phyloP scores from a whole-genome alignment of 2,888 invertebrate species.

The Ochlodes sylvanus region DNA sequence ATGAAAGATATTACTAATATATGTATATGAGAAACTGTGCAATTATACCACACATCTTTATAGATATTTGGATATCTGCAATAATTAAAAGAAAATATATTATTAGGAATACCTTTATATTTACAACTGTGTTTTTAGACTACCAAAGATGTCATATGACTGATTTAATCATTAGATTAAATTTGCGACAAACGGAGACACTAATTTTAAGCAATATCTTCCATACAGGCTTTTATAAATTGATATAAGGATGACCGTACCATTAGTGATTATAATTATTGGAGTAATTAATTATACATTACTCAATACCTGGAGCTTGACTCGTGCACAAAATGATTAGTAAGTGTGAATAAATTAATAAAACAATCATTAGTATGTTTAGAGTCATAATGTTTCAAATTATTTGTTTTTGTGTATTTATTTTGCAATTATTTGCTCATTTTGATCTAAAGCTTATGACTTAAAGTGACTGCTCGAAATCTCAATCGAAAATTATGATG shows the following conservation, averaged over 20 bases:
- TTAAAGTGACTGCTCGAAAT: slow-evolving; percentile 45
- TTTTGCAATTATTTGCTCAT: slow-evolving; percentile 40
- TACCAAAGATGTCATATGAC: slow-evolving; percentile 75
- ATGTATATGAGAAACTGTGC: slow-evolving; percentile 66
- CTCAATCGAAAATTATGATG: slow-evolving; percentile 67
- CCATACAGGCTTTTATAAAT: slow-evolving; percentile 40
- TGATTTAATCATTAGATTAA: slow-evolving; percentile 53
- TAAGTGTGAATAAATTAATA: slow-evolving; percentile 43
- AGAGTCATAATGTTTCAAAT: slow-evolving; percentile 42
- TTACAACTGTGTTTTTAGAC: slow-evolving; percentile 54
- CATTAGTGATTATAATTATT: slow-evolving; percentile 37
- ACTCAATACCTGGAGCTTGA: slow-evolving; percentile 42
- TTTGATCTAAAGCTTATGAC: slow-evolving; percentile 39
- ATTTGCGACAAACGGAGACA: slow-evolving; percentile 43
- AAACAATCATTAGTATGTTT: slow-evolving; percentile 45
- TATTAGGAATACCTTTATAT: slow-evolving; percentile 41
- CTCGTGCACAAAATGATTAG: slow-evolving; percentile 74
- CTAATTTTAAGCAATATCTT: slow-evolving; percentile 42
- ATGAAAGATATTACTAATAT: slow-evolving; percentile 51
- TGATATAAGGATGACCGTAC: slow-evolving; percentile 40
- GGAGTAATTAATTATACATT: slow-evolving; percentile 38
- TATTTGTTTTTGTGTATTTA: slow-evolving; percentile 26
- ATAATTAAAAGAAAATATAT: slow-evolving; percentile 48
- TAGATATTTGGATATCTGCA: slow-evolving; percentile 45
- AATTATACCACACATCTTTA: slow-evolving; percentile 65